phyloP scores from a whole-genome alignment of 2,888 invertebrate species.

The Chloromyia formosa region DNA sequence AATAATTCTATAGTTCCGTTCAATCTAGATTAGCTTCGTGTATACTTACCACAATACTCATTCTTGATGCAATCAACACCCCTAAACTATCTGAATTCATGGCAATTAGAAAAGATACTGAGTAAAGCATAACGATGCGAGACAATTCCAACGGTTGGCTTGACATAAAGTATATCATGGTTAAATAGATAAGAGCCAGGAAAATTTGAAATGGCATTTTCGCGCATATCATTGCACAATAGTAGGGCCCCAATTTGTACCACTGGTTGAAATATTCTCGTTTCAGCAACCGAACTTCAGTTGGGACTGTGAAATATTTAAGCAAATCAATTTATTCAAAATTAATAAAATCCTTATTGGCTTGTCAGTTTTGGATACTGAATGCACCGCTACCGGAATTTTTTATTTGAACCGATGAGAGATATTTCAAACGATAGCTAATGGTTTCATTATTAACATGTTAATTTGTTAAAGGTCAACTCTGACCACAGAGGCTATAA shows the following conservation, averaged over 20 bases:
- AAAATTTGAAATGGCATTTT: constrained; percentile 77
- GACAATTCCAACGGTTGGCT: constrained; percentile 78
- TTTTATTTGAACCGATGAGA: no score
- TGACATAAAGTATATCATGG: constrained; percentile 77
- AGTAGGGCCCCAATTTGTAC: constrained; percentile 84
- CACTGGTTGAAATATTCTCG: constrained; percentile 86
- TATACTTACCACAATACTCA: constrained; percentile 79
- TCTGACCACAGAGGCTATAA: no score
- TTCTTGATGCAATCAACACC: constrained; percentile 75
- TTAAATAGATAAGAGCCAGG: constrained; percentile 73
- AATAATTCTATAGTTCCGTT: background rate
- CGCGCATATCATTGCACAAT: constrained; percentile 76
- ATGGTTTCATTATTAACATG: no score
- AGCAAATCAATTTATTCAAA: constrained; percentile 26
- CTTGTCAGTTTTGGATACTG: no score
- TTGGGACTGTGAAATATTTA: no score
- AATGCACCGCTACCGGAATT: no score
- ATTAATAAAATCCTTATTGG: background rate
- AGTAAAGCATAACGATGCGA: constrained; percentile 74
- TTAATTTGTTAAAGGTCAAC: no score
- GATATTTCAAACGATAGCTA: no score
- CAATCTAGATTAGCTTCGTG: no score
- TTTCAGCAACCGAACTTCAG: constrained; percentile 79
- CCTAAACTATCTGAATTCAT: constrained; percentile 83
- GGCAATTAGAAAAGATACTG: constrained; percentile 75